Evolutionary conservation across 2,113 vertebrate species (phyloP).

Genomic region (Oenanthe oenanthe): DNA sequence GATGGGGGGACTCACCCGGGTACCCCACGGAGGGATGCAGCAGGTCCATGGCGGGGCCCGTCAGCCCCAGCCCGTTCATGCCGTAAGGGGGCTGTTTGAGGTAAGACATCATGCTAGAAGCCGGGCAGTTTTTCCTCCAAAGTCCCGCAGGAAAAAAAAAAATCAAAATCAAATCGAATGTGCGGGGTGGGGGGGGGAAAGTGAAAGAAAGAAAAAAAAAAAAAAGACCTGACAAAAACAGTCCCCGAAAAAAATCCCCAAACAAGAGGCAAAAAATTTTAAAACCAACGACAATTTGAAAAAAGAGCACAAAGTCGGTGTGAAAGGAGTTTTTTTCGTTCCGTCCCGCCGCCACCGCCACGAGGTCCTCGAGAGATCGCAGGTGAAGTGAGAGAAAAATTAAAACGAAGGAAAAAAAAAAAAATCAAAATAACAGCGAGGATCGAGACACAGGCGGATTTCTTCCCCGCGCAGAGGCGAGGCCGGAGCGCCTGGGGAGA

Average conservation of each 20-base stretch:
- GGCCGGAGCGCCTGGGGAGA: conserved; percentile 36
- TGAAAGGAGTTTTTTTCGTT: neutral
- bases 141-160: conserved; percentile 38
- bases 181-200: neutral
- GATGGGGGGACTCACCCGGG: conserved; percentile 79
- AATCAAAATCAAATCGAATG: neutral
- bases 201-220: neutral
- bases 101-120: conserved; percentile 99
- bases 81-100: conserved; percentile 99
- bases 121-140: conserved; percentile 70
- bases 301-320: neutral
- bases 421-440: neutral
- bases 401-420: neutral
- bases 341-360: neutral
- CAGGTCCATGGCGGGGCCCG: conserved; percentile 94
- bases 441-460: neutral
- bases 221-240: neutral
- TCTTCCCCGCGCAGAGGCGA: neutral
- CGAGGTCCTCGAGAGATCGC: neutral
- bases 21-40: conserved; percentile 97
- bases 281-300: neutral
- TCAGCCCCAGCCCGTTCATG: conserved; percentile 97
- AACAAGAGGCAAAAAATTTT: neutral
- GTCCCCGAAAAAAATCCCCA: neutral
- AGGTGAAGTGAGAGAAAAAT: neutral